Evolutionary conservation across 1,140 invertebrate genomes (phyloP).

Genomic region (Bicyclus anynana): DNA sequence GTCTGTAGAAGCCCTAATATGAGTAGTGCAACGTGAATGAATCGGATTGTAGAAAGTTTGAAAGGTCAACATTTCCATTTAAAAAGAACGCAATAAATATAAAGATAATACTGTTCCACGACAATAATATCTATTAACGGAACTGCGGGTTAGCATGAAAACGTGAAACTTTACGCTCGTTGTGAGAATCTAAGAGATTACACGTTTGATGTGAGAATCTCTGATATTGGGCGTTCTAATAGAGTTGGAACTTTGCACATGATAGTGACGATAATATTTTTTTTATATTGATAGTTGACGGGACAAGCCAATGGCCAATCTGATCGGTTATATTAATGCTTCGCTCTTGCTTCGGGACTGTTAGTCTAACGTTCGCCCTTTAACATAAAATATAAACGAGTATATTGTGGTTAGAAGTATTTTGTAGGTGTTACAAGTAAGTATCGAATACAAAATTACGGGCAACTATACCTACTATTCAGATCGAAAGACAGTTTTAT

Average conservation of each 20-base stretch:
- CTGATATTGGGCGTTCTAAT: conserved; percentile 15
- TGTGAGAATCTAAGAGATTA: conserved; percentile 12
- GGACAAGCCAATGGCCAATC: too few species aligned
- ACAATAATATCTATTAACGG: conserved; percentile 21
- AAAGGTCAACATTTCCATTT: conserved; percentile 34
- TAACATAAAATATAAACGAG: too few species aligned
- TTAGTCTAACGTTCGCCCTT: too few species aligned
- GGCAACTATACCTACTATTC: too few species aligned
- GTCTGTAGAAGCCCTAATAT: not conserved
- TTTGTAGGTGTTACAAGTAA: too few species aligned
- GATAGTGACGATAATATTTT: too few species aligned
- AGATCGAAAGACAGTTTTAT: too few species aligned
- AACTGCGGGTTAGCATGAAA: conserved; percentile 19
- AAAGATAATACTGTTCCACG: conserved; percentile 14
- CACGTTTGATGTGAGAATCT: conserved; percentile 12
- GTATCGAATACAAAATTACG: too few species aligned
- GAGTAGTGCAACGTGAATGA: conserved; percentile 15
- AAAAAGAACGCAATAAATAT: conserved; percentile 24
- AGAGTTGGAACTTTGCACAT: conserved; percentile 7
- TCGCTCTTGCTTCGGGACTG: too few species aligned
- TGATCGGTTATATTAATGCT: too few species aligned
- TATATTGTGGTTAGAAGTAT: too few species aligned
- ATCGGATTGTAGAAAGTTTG: conserved; percentile 43
- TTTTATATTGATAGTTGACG: too few species aligned
- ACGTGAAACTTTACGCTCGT: conserved; percentile 20